A percentile compares a stretch with the other conserved stretches of the same genome.
Conservation (phyloP, 2,797 vertebrate genomes). For the Acipenser oxyrinchus region DNA sequence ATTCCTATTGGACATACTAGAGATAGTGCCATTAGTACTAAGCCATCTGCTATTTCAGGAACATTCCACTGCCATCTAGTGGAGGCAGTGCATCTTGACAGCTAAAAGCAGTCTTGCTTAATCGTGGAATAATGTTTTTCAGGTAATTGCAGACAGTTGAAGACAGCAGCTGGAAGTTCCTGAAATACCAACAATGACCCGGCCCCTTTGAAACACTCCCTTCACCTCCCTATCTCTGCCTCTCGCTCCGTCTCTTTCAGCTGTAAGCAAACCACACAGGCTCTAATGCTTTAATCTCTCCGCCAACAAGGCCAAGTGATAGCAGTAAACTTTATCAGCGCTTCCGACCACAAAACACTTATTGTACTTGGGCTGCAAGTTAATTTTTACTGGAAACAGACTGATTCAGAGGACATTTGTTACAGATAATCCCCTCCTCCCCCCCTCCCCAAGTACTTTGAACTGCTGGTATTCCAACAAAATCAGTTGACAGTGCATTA, state of each 20-base stretch:
- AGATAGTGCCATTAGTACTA: too few relatives aligned
- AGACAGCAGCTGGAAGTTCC: slow-evolving; percentile 36
- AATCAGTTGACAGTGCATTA: slow-evolving; percentile 16
- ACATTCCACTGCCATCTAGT: slow-evolving; percentile 43
- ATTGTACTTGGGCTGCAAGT: slow-evolving; percentile 56
- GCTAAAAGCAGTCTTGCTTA: slow-evolving; percentile 4
- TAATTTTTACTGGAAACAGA: slow-evolving; percentile 57
- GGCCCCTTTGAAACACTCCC: slow-evolving; percentile 14
- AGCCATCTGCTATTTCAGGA: slow-evolving; percentile 10
- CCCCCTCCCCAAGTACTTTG: slow-evolving; percentile 30
- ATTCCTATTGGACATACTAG: too few relatives aligned
- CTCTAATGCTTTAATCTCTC: slow-evolving; percentile 42
- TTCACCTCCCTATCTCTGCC: slow-evolving; percentile 23
- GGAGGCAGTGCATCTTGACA: slow-evolving; percentile 3
- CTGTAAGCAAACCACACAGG: slow-evolving; percentile 57
- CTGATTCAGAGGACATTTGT: slow-evolving; percentile 32
- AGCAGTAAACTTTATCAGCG: slow-evolving; percentile 40
- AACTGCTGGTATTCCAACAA: slow-evolving; percentile 29
- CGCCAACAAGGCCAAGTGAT: slow-evolving; percentile 39
- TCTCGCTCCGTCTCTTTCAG: slow-evolving; percentile 41
- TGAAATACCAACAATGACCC: slow-evolving; percentile 47
- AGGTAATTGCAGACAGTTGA: slow-evolving; percentile 20
- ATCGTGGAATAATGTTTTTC: slow-evolving; percentile 12
- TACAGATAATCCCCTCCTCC: slow-evolving; percentile 36
- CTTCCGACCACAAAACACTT: slow-evolving; percentile 47